These are phyloP conservation scores for Gryon sp. DNA, from an alignment of 1,140 invertebrate species.

Conservation along the genomic window DNA sequence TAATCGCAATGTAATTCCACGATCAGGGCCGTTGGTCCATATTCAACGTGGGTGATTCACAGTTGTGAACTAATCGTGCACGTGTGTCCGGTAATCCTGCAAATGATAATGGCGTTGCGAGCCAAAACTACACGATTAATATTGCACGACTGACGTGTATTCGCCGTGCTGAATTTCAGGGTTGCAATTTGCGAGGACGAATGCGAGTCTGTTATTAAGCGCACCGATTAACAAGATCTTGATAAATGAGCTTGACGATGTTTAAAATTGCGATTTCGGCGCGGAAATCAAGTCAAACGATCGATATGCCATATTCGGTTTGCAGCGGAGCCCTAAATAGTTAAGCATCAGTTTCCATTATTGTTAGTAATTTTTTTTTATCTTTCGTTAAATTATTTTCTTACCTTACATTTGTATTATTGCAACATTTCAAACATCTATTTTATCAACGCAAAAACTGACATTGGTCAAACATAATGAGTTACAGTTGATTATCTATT, in stretches of 20 bases:
- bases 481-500: conserved; percentile 64
- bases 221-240: conserved; percentile 11
- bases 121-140: conserved; percentile 36
- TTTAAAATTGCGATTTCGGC: conserved; percentile 23
- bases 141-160: conserved; percentile 38
- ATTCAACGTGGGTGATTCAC: conserved; percentile 63
- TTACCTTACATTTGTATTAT: conserved; percentile 3
- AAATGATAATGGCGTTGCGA: conserved; percentile 44
- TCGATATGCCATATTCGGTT: conserved; percentile 41
- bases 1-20: conserved; percentile 46
- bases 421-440: neutral
- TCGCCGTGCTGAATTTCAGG: conserved; percentile 38
- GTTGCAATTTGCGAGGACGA: conserved; percentile 45
- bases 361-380: conserved; percentile 6
- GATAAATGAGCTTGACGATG: conserved; percentile 17
- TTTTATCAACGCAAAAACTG: conserved; percentile 11
- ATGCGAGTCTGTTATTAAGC: conserved; percentile 28
- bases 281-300: neutral
- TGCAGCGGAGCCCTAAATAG: conserved; percentile 73
- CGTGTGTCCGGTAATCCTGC: conserved; percentile 44
- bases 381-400: neutral
- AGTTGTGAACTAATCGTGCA: conserved; percentile 57
- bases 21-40: conserved; percentile 52
- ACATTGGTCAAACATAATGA: conserved; percentile 13
- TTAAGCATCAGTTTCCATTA: conserved; percentile 55